Percentiles rank a stretch among this genome's conserved stretches.
Evolutionary conservation across 2,113 vertebrate species (phyloP).

Genomic region (Oreochromis niloticus): DNA sequence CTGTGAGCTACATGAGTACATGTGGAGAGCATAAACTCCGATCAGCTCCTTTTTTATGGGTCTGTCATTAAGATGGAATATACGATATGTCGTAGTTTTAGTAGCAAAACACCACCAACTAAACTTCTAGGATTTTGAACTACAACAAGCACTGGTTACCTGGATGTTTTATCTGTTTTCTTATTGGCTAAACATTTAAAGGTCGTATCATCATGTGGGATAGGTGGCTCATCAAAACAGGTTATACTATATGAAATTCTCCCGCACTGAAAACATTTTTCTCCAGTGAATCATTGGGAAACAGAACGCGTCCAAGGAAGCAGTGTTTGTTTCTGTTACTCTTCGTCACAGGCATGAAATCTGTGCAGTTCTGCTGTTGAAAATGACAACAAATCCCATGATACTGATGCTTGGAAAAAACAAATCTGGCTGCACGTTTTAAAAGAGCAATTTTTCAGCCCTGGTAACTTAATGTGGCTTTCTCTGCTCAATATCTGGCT

Average conservation of each 20-base stretch:
- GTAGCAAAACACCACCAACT: not conserved
- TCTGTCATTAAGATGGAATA: not conserved
- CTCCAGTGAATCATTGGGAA: not conserved
- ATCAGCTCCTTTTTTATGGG: not conserved
- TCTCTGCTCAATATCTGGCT: not conserved
- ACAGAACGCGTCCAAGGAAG: not conserved
- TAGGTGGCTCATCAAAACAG: not conserved
- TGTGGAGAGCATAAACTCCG: accelerated
- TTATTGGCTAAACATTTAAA: not conserved
- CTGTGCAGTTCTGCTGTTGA: not conserved
- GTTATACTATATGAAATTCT: not conserved
- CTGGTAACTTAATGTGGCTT: not conserved
- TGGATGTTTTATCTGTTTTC: not conserved
- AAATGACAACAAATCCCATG: not conserved
- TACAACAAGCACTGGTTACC: not conserved
- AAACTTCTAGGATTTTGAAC: not conserved
- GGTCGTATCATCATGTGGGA: not conserved
- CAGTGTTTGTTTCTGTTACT: not conserved
- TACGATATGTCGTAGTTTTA: not conserved
- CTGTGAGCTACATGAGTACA: not conserved
- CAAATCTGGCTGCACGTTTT: not conserved
- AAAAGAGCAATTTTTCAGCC: not conserved
- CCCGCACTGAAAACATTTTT: not conserved
- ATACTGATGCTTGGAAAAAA: not conserved
- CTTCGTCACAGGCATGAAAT: not conserved